Evolutionary conservation across 2,888 invertebrate species (phyloP), one percentile per base, ranked within the genome.

Genomic region (Pterostichus niger): DNA sequence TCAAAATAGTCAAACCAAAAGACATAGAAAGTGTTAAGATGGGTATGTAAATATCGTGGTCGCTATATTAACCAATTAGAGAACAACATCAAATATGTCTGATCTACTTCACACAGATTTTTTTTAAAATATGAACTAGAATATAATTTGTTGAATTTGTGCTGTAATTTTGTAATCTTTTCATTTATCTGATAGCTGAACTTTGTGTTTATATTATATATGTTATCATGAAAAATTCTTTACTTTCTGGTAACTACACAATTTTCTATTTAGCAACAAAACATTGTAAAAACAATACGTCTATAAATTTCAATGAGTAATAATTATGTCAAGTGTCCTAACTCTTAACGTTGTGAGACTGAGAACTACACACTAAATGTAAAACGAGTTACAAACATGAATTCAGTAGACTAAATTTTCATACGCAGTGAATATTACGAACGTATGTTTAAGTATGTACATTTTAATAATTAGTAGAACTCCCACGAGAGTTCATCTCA

Each of bases 301-400:
- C 76, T 76, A 52, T 75, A 54, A 76, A 76, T 76, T 76, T 73
- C 17, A 73, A 9, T 46, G 71, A 9, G 73, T 73, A 49, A 73
- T 13, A 73, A 73, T 46, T 49, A 46, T 73, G 44, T 73, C 46
- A 54, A 54, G 54, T 76, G 76, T 76, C 52, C 54, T 33, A 54
- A 76, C 13, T 13, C 52, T 33, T 13, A 54, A 76, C 13, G 13
- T 76, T 54, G 33, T 35, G 76, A 54, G 76, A 76, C 33, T 64
- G 64, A 64, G 64, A 64, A 64, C 35, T 33, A 54, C 10, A 54
- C 2, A n/a, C 6, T 46, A 76, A 35, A 75, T 24, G 13, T 49
- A 49, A 33, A 49, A 68, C 35, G 40, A 40, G 7, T 73, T 31
- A 31, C 52, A 13, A 44, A 75, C 13, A 44, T 15, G 4, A 71